These are phyloP conservation scores for Gymnocheta viridis DNA, from an alignment of 2,888 invertebrate genomes.

Conservation along the genomic window DNA sequence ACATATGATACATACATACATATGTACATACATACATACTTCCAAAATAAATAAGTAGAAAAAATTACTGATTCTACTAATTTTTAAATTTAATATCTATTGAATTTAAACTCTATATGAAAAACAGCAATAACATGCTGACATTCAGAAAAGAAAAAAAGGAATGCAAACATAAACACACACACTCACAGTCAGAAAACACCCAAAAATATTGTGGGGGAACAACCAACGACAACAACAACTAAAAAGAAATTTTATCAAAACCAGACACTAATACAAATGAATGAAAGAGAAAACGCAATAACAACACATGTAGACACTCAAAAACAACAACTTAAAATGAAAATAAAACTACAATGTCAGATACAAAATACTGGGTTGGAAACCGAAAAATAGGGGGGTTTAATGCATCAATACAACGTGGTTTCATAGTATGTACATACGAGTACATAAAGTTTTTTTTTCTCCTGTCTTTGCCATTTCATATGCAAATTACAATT, in stretches of 20 bases:
- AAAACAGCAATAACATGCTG: constrained; percentile 35
- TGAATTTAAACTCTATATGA: constrained; percentile 25
- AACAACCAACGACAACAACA: constrained; percentile 17
- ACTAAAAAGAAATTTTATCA: constrained; percentile 56
- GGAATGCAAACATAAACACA: constrained; percentile 1
- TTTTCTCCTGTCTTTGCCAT: background rate
- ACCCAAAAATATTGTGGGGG: constrained; percentile 49
- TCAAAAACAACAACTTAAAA: background rate
- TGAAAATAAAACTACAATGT: constrained; percentile 59
- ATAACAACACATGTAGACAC: constrained; percentile 57
- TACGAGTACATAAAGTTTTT: background rate
- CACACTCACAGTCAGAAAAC: constrained; percentile 28
- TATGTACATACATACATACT: background rate
- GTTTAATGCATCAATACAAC: constrained; percentile 29
- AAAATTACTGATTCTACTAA: constrained; percentile 26
- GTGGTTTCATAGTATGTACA: background rate
- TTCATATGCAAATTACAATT: constrained; percentile 5
- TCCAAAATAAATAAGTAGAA: background rate
- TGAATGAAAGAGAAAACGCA: constrained; percentile 68
- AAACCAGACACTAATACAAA: constrained; percentile 61
- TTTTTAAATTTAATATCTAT: constrained; percentile 46
- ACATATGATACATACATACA: background rate
- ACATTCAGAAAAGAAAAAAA: constrained; percentile 38
- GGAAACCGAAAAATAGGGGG: constrained; percentile 31
- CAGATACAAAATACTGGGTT: constrained; percentile 63